Conservation (phyloP, 1,140 invertebrate species). For the Drosophila auraria region DNA sequence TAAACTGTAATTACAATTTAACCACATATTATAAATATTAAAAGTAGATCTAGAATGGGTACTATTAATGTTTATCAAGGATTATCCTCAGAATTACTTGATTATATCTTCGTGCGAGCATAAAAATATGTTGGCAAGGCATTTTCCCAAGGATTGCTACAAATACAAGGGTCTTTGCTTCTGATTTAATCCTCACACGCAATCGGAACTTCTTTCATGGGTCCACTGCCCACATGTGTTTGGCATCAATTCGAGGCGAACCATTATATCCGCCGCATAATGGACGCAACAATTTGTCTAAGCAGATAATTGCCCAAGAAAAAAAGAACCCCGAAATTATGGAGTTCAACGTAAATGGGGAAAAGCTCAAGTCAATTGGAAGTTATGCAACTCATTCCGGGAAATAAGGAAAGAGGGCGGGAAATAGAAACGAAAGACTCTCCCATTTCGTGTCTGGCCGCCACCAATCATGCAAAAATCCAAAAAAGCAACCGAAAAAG, state of each 20-base stretch:
- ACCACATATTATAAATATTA: not conserved
- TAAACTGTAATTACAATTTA: not conserved
- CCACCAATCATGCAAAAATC: conserved; percentile 75
- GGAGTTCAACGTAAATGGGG: conserved; percentile 22
- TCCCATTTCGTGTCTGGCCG: conserved; percentile 67
- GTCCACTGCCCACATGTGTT: conserved; percentile 39
- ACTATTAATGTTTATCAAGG: not conserved
- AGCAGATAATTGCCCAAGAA: conserved; percentile 40
- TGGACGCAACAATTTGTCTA: conserved; percentile 68
- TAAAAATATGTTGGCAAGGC: conserved; percentile 47
- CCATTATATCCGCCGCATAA: conserved; percentile 59
- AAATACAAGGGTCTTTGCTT: conserved; percentile 20
- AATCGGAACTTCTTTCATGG: conserved; percentile 17
- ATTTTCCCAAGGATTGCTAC: conserved; percentile 56
- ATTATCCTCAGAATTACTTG: conserved; percentile 6
- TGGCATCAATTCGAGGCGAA: conserved; percentile 20
- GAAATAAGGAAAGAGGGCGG: conserved; percentile 1
- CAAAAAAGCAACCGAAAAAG: conserved; percentile 32
- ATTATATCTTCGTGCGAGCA: conserved; percentile 21
- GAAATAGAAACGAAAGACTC: conserved; percentile 9
- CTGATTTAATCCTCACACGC: conserved; percentile 40
- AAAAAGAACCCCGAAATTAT: conserved; percentile 27
- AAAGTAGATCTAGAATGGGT: too few relatives aligned
- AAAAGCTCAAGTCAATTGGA: conserved; percentile 69
- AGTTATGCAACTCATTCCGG: conserved; percentile 52